Percentiles rank a stretch among this genome's conserved stretches.
Evolutionary conservation across 1,140 invertebrate genomes (phyloP).

Genomic region (Nasonia vitripennis): DNA sequence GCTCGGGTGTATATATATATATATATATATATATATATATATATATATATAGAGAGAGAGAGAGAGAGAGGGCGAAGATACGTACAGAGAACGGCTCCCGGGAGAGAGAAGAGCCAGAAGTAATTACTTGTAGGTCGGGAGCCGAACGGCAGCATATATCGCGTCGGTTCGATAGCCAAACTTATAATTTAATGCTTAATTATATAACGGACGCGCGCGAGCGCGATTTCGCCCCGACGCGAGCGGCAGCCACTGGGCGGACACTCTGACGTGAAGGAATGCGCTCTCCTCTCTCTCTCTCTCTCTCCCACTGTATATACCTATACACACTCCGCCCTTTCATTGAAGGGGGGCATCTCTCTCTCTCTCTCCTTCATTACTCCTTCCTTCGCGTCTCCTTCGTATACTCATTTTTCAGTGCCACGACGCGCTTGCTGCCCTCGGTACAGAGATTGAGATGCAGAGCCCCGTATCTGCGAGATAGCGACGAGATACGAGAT

Average conservation of each 20-base stretch:
- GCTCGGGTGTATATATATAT: neutral
- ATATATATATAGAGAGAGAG: neutral
- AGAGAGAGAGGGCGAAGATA: neutral
- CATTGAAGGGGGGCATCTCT: constrained; percentile 34
- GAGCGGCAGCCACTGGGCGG: constrained; percentile 70
- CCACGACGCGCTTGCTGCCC: neutral
- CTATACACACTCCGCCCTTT: constrained; percentile 4
- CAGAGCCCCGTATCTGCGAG: neutral
- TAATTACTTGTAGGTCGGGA: constrained; percentile 73
- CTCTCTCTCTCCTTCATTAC: neutral
- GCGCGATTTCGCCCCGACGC: constrained; percentile 66
- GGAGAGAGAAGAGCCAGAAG: constrained; percentile 46
- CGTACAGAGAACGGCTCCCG: neutral
- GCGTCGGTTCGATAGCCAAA: constrained; percentile 71
- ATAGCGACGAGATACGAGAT: too few species aligned
- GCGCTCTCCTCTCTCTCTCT: constrained; percentile 52
- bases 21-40: neutral
- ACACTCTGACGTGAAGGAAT: constrained; percentile 75
- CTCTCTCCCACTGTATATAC: neutral
- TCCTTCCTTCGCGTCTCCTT: constrained; percentile 7
- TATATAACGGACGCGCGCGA: constrained; percentile 71
- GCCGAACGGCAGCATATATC: constrained; percentile 62
- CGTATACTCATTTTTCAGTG: neutral
- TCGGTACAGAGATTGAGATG: neutral
- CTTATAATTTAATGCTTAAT: constrained; percentile 77